Evolutionary conservation across 2,888 invertebrate genomes (phyloP).

Genomic region (Cryptosula pallasiana): DNA sequence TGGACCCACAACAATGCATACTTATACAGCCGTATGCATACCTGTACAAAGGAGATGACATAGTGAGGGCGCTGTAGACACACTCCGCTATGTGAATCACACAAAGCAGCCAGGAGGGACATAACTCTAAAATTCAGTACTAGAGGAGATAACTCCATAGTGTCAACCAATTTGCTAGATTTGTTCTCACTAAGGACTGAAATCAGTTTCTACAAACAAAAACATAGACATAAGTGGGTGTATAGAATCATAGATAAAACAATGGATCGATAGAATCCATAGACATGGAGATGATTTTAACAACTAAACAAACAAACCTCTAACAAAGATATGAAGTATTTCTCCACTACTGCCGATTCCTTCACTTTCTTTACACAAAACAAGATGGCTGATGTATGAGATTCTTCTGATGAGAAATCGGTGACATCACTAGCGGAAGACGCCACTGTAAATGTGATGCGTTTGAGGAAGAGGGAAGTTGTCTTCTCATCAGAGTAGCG

Average conservation of each 20-base stretch:
- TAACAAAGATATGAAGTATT: not conserved
- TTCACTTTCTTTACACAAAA: conserved; percentile 12
- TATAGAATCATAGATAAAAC: too few species aligned
- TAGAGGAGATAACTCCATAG: not conserved
- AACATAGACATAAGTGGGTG: too few species aligned
- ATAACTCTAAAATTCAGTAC: conserved; percentile 32
- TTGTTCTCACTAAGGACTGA: not conserved
- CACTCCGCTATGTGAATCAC: conserved; percentile 39
- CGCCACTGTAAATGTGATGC: not conserved
- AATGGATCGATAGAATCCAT: too few species aligned
- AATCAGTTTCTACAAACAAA: not conserved
- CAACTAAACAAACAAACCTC: not conserved
- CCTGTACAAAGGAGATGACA: conserved; percentile 45
- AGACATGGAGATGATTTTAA: too few species aligned
- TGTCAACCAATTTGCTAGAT: not conserved
- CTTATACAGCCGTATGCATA: too few species aligned
- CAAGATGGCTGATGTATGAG: not conserved
- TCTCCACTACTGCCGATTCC: not conserved
- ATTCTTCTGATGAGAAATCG: not conserved
- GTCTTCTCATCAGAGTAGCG: conserved; percentile 29
- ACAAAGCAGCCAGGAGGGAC: conserved; percentile 38
- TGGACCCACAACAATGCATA: too few species aligned
- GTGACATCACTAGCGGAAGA: not conserved
- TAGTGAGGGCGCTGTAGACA: conserved; percentile 39
- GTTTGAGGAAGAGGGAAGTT: not conserved